phyloP scores from a whole-genome alignment of 1,140 invertebrate genomes.

The Anoplolepis gracilipes region DNA sequence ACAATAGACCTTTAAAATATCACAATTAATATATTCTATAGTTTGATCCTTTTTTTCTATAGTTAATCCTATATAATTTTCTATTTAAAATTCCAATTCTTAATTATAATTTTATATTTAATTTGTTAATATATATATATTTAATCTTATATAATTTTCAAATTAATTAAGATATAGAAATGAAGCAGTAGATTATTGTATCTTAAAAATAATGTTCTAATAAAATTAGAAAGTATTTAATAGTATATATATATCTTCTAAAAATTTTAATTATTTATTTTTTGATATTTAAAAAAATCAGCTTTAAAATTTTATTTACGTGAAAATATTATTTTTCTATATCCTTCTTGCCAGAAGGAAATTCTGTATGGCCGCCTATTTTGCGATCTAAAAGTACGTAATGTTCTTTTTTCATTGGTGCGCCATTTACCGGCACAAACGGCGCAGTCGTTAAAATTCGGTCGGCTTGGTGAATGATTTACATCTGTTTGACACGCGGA shows the following conservation, averaged over 20 bases:
- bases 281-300: not conserved
- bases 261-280: not conserved
- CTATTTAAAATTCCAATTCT: too few relatives aligned
- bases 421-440: slow-evolving; percentile 21
- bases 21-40: not conserved
- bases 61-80: not conserved
- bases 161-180: too few relatives aligned
- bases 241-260: not conserved
- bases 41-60: not conserved
- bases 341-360: not conserved
- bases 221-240: not conserved
- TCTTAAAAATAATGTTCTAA: not conserved
- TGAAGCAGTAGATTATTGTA: not conserved
- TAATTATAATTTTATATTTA: too few relatives aligned
- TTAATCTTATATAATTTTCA: not conserved
- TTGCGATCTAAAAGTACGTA: slow-evolving; percentile 9
- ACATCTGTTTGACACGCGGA: slow-evolving; percentile 64
- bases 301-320: not conserved
- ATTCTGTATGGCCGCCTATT: not conserved
- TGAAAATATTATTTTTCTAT: not conserved
- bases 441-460: slow-evolving; percentile 58
- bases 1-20: not conserved
- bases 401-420: slow-evolving; percentile 10
- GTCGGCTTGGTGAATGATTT: slow-evolving; percentile 56
- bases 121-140: too few relatives aligned